A percentile compares a stretch with the other conserved stretches of the same genome.
phyloP scores from a whole-genome alignment of 1,140 invertebrate genomes.

The Drosophila kanapiae region DNA sequence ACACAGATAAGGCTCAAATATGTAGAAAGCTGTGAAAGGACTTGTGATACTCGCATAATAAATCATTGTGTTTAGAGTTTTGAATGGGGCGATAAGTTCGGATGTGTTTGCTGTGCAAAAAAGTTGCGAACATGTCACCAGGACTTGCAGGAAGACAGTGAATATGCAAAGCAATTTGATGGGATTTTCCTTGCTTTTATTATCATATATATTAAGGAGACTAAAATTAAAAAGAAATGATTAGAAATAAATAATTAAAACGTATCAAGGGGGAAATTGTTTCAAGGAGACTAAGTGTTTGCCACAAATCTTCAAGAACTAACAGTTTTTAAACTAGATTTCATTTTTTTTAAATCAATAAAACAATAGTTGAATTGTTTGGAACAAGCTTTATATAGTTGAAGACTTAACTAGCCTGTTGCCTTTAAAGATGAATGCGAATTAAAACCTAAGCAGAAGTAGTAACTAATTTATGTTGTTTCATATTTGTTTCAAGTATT shows the following conservation, averaged over 20 bases:
- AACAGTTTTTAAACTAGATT: too few relatives aligned
- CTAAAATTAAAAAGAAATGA: background rate
- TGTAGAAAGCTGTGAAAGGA: conserved; percentile 24
- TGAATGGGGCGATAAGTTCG: conserved; percentile 28
- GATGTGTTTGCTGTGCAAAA: conserved; percentile 22
- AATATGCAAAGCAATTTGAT: too few relatives aligned
- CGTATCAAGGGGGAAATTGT: too few relatives aligned
- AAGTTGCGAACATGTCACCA: conserved; percentile 19
- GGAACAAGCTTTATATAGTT: too few relatives aligned
- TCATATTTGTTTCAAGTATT: too few relatives aligned
- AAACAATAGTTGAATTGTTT: background rate
- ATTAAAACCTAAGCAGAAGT: background rate
- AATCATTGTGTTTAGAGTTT: conserved; percentile 39
- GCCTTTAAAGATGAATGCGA: background rate
- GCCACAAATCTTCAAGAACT: too few relatives aligned
- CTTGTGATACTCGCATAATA: conserved; percentile 33
- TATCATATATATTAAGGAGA: too few relatives aligned
- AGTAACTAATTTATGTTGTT: background rate
- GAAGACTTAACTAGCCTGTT: background rate
- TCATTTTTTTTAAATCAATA: too few relatives aligned
- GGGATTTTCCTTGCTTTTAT: too few relatives aligned
- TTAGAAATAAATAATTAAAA: background rate
- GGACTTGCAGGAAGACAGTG: background rate
- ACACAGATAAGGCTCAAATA: conserved; percentile 36
- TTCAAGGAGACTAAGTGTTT: too few relatives aligned